A percentile compares a stretch with the other conserved stretches of the same genome.
Conservation (phyloP, 2,797 vertebrate genomes). For the Heliangelus exortis region DNA sequence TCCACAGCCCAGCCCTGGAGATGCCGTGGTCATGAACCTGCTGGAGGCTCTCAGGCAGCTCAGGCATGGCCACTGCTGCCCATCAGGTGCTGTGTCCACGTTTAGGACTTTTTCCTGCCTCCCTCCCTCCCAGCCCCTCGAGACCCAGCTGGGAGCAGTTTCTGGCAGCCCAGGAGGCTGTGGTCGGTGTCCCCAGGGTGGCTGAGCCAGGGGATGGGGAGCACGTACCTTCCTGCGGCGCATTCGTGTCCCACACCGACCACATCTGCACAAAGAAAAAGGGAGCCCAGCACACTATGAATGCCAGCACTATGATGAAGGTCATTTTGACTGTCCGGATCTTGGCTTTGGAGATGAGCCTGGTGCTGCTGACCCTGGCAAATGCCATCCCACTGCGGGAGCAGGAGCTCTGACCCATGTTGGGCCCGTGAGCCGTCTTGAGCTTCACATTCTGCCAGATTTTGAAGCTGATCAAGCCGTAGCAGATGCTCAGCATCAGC, state of each 20-base stretch:
- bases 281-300: slow-evolving; percentile 96
- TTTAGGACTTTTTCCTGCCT: background rate
- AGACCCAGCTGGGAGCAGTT: background rate
- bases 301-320: slow-evolving; percentile 95
- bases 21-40: accelerated
- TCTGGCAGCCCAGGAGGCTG: accelerated
- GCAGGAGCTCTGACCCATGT: slow-evolving; percentile 49
- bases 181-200: accelerated
- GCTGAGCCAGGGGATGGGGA: background rate
- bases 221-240: slow-evolving; percentile 91
- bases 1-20: accelerated
- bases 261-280: slow-evolving; percentile 99
- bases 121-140: background rate
- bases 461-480: slow-evolving; percentile 95
- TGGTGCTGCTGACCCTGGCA: slow-evolving; percentile 92
- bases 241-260: slow-evolving; percentile 93
- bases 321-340: slow-evolving; percentile 99
- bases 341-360: slow-evolving; percentile 96
- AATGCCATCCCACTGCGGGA: slow-evolving; percentile 72
- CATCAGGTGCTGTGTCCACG: accelerated
- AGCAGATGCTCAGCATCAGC: slow-evolving; percentile 89
- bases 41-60: accelerated
- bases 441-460: slow-evolving; percentile 97
- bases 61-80: background rate
- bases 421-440: slow-evolving; percentile 84